A percentile compares a stretch with the other conserved stretches of the same genome.
Evolutionary conservation across 2,113 vertebrate species (phyloP).

Genomic region (Paramormyrops kingsleyae): DNA sequence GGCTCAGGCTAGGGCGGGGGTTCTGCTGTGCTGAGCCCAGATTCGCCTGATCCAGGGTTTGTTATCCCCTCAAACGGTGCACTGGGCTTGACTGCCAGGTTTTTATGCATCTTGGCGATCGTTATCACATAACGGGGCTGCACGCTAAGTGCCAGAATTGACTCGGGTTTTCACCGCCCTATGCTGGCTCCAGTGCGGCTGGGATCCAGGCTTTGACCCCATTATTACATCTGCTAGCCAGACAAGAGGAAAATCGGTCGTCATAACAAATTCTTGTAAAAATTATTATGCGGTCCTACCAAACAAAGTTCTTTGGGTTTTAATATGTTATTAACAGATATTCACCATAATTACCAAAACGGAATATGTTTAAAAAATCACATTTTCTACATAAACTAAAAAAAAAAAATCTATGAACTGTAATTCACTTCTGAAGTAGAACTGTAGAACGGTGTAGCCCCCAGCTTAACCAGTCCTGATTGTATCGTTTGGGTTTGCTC

Average conservation of each 20-base stretch:
- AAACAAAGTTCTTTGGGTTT: neutral
- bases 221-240: neutral
- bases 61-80: constrained; percentile 36
- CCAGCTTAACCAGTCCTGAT: neutral
- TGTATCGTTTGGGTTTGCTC: constrained; percentile 1
- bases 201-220: neutral
- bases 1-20: neutral
- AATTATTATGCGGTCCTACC: neutral
- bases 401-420: neutral
- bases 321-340: neutral
- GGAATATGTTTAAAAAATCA: neutral
- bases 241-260: neutral
- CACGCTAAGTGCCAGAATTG: constrained; percentile 3
- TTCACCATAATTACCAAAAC: neutral
- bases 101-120: constrained; percentile 23
- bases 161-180: neutral
- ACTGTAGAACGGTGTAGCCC: neutral
- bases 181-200: neutral
- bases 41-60: constrained; percentile 20
- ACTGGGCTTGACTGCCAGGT: constrained; percentile 25
- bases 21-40: constrained; percentile 1
- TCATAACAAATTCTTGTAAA: neutral
- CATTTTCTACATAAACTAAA: neutral
- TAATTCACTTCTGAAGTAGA: neutral
- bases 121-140: constrained; percentile 28